Conservation (phyloP, 2,113 vertebrate species). For the Heptranchias perlo region DNA sequence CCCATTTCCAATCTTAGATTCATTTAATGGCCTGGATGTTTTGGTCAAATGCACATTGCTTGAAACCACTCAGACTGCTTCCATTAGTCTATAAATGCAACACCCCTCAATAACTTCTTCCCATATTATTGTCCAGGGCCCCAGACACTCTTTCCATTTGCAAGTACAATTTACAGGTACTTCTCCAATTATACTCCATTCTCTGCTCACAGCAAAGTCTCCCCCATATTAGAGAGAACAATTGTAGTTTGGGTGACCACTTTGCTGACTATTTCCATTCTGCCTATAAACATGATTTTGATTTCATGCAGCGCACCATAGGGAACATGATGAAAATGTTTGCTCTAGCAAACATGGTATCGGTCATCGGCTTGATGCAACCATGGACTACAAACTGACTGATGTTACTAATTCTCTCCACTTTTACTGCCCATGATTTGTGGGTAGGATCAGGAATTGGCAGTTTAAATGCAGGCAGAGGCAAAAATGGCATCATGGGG, state of each 20-base stretch:
- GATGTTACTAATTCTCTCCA: neutral
- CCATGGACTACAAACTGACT: neutral
- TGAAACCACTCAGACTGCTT: neutral
- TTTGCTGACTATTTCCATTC: neutral
- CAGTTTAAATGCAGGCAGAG: neutral
- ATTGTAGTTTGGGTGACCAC: neutral
- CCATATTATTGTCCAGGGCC: neutral
- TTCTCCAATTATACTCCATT: neutral
- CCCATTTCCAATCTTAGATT: no score
- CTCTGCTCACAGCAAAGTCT: neutral
- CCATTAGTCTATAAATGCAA: neutral
- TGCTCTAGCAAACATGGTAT: neutral
- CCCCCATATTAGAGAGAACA: neutral
- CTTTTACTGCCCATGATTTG: neutral
- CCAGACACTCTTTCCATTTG: neutral
- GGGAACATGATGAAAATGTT: neutral
- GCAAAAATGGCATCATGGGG: neutral
- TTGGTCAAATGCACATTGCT: neutral
- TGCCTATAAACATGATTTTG: neutral
- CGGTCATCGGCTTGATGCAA: neutral
- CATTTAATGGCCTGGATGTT: neutral
- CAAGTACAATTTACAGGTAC: neutral
- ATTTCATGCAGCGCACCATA: neutral
- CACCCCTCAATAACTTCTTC: neutral
- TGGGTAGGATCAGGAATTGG: neutral